These are phyloP conservation scores for Venturia canescens DNA, from an alignment of 1,140 invertebrate genomes.

Conservation along the genomic window DNA sequence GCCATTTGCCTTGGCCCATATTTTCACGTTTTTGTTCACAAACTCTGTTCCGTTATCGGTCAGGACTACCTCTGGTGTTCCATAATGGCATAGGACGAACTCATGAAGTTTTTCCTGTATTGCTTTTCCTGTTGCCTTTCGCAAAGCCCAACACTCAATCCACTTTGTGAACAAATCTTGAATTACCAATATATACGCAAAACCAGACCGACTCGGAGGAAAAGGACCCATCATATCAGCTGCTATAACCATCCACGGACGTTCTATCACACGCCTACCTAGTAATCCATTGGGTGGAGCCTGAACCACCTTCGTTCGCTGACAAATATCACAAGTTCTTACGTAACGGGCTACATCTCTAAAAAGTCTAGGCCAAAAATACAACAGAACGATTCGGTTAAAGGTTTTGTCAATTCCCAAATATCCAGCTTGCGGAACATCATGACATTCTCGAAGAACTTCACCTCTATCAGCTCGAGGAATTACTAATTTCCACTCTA, in stretches of 20 bases:
- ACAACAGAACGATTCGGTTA: too few species aligned
- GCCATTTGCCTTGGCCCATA: neutral
- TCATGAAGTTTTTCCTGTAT: too few species aligned
- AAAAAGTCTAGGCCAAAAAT: too few species aligned
- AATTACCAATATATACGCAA: neutral
- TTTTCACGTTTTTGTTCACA: neutral
- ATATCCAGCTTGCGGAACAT: neutral
- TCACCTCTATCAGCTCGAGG: too few species aligned
- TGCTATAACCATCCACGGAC: neutral
- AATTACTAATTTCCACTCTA: constrained; percentile 43
- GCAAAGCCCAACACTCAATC: neutral
- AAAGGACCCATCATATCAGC: too few species aligned
- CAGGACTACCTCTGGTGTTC: neutral
- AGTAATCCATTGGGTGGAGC: neutral
- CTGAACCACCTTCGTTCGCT: neutral
- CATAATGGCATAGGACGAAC: neutral
- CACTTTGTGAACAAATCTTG: neutral
- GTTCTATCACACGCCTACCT: neutral
- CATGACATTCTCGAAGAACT: neutral
- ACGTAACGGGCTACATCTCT: neutral
- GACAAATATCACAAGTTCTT: neutral
- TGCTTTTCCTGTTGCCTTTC: too few species aligned
- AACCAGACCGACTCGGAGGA: neutral
- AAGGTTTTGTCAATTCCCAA: neutral
- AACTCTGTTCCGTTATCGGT: constrained; percentile 5